These are phyloP conservation scores for Pteronotus mesoamericanus DNA, from an alignment of 2,797 vertebrate species.

Conservation along the genomic window DNA sequence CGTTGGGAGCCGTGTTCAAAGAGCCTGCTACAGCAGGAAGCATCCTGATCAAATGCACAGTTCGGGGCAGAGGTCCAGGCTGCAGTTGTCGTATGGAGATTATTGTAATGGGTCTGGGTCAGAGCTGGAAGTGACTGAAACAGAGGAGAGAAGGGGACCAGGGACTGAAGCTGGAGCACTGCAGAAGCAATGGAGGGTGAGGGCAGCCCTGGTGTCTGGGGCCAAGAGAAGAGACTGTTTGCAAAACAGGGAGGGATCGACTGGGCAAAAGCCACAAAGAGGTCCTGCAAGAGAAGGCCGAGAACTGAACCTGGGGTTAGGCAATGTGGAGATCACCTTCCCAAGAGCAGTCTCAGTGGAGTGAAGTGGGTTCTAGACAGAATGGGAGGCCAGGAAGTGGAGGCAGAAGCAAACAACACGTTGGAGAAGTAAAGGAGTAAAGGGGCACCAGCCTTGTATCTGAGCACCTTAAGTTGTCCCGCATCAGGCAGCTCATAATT, in stretches of 20 bases:
- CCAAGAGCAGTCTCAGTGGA: neutral
- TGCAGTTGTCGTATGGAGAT: accelerated
- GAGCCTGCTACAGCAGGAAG: neutral
- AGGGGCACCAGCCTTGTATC: neutral
- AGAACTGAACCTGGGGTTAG: neutral
- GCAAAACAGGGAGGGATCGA: neutral
- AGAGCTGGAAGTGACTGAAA: neutral
- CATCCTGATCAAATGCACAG: neutral
- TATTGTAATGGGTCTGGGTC: neutral
- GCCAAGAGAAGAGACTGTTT: neutral
- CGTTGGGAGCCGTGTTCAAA: neutral
- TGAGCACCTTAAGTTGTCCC: neutral
- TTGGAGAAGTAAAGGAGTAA: neutral
- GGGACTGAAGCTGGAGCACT: accelerated
- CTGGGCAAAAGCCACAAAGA: neutral
- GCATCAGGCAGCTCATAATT: neutral
- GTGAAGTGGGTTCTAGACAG: neutral
- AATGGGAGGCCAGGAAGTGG: too few relatives aligned
- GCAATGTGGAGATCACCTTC: neutral
- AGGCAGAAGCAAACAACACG: neutral
- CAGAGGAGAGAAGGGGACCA: neutral
- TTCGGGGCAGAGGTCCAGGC: neutral
- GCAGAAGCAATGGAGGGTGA: neutral
- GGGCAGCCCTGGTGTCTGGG: neutral
- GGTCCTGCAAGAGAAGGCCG: neutral